These are phyloP conservation scores for Lota lota DNA, from an alignment of 2,113 vertebrate species.

Conservation along the genomic window DNA sequence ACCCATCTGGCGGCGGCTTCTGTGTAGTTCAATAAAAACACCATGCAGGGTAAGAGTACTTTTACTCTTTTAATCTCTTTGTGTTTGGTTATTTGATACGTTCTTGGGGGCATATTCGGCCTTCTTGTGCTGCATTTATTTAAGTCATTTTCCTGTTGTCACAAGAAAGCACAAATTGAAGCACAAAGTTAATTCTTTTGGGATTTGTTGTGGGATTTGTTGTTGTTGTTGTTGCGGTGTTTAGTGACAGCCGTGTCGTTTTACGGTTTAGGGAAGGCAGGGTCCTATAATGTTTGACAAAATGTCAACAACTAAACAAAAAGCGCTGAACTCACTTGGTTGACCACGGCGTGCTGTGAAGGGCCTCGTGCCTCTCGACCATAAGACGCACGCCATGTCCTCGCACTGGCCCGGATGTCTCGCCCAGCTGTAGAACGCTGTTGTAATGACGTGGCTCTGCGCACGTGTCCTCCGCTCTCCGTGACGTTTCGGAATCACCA, in stretches of 20 bases:
- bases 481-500: neutral
- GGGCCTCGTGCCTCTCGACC: conserved; percentile 48
- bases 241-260: no score
- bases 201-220: no score
- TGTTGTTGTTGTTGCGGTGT: no score
- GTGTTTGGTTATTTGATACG: no score
- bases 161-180: no score
- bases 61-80: neutral
- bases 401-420: neutral
- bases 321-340: conserved; percentile 45
- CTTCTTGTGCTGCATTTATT: no score
- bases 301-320: neutral
- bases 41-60: neutral
- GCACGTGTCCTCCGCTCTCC: conserved; percentile 3
- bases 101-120: no score
- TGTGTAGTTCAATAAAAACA: conserved; percentile 28
- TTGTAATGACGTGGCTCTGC: conserved; percentile 25
- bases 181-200: no score
- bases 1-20: conserved; percentile 45
- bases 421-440: conserved; percentile 37
- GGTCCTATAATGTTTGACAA: no score
- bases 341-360: conserved; percentile 24
- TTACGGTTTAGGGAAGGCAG: no score
- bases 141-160: no score
- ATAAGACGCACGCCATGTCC: conserved; percentile 30